phyloP scores from a whole-genome alignment of 2,797 vertebrate genomes.

The Cyprinodon diabolis region DNA sequence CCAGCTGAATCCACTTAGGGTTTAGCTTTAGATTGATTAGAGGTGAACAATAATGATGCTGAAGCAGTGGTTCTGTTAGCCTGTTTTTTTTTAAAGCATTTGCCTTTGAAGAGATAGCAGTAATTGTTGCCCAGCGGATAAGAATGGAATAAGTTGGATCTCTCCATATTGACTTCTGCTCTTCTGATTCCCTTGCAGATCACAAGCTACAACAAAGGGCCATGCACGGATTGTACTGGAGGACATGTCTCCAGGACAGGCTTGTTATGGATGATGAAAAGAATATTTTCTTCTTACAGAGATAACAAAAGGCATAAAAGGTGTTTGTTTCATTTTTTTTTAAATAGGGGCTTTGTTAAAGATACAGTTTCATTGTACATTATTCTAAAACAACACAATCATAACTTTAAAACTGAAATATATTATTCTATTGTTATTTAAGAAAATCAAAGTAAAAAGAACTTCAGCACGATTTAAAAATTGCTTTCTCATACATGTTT shows the following conservation, averaged over 20 bases:
- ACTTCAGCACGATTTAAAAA: background rate
- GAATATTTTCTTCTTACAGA: background rate
- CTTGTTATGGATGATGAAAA: background rate
- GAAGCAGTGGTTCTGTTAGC: background rate
- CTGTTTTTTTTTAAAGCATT: background rate
- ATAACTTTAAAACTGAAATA: conserved; percentile 7
- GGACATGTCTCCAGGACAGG: background rate
- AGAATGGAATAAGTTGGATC: background rate
- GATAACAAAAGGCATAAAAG: background rate
- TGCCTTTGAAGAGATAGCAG: background rate
- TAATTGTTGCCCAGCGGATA: conserved; percentile 3
- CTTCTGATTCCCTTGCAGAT: background rate
- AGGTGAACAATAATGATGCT: background rate
- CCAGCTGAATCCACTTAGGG: background rate
- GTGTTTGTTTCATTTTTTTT: background rate
- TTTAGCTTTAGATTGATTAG: background rate
- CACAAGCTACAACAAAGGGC: background rate
- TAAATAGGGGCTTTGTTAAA: background rate
- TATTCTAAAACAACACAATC: background rate
- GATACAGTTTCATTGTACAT: background rate
- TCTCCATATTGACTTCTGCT: background rate
- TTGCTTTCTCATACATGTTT: background rate
- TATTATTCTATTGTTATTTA: conserved; percentile 7
- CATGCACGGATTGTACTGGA: background rate
- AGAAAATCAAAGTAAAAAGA: background rate